These are phyloP conservation scores for Deilephila porcellus DNA, from an alignment of 2,888 invertebrate species.

Conservation along the genomic window DNA sequence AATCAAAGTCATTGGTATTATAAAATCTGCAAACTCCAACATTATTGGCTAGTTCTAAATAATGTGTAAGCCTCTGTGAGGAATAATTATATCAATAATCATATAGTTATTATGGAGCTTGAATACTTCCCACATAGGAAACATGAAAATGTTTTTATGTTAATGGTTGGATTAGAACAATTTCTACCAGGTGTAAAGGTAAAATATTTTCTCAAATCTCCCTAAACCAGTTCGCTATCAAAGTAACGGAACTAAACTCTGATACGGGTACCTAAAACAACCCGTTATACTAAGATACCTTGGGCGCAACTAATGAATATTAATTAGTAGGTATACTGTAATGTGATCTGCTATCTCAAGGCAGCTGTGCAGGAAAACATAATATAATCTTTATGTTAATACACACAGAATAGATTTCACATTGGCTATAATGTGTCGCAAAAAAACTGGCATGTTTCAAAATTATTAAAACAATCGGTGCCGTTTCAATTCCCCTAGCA, in stretches of 20 bases:
- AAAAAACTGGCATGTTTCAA: background rate
- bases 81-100: no score
- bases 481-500: no score
- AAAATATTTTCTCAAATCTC: background rate
- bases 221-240: background rate
- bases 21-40: no score
- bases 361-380: background rate
- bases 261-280: background rate
- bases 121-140: no score
- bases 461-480: background rate
- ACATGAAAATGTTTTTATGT: no score
- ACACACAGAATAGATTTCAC: background rate
- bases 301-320: constrained; percentile 13
- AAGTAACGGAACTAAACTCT: background rate
- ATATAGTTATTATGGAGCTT: no score
- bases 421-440: background rate
- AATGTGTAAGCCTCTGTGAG: no score
- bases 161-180: no score
- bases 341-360: constrained; percentile 17
- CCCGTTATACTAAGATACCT: constrained; percentile 8
- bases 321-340: constrained; percentile 15
- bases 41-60: no score
- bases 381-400: background rate
- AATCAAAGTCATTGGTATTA: no score
- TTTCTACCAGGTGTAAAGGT: no score